These are phyloP conservation scores for Eira barbara DNA, from an alignment of 2,113 vertebrate genomes.

Conservation along the genomic window DNA sequence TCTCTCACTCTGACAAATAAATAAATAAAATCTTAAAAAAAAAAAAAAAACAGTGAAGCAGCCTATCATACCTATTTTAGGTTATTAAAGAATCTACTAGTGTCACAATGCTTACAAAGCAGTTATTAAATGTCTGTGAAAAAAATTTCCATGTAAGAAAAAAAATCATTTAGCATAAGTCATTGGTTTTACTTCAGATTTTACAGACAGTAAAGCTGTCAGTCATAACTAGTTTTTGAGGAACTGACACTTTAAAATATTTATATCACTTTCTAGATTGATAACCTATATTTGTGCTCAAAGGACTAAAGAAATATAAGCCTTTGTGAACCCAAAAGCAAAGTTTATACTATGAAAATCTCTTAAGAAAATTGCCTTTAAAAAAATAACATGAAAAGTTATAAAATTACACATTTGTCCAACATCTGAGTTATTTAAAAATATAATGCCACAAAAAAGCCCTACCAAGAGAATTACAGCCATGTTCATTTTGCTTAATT, in stretches of 20 bases:
- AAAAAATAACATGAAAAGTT: neutral
- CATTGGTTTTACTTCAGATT: neutral
- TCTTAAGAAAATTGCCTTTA: neutral
- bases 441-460: neutral
- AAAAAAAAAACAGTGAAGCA: neutral
- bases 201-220: constrained; percentile 4
- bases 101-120: neutral
- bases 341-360: constrained; percentile 9
- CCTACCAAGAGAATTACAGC: neutral
- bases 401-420: constrained; percentile 5
- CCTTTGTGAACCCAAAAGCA: neutral
- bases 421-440: constrained; percentile 36
- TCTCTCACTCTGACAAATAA: no score
- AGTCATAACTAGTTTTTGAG: neutral
- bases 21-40: no score
- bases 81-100: neutral
- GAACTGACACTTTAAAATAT: neutral
- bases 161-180: neutral
- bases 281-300: neutral
- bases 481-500: constrained; percentile 32
- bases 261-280: neutral
- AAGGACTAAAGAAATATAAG: neutral
- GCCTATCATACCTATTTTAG: neutral
- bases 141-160: neutral
- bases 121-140: neutral